These are phyloP conservation scores for Drosophila fulvimacula DNA, from an alignment of 2,888 invertebrate species.

Conservation along the genomic window DNA sequence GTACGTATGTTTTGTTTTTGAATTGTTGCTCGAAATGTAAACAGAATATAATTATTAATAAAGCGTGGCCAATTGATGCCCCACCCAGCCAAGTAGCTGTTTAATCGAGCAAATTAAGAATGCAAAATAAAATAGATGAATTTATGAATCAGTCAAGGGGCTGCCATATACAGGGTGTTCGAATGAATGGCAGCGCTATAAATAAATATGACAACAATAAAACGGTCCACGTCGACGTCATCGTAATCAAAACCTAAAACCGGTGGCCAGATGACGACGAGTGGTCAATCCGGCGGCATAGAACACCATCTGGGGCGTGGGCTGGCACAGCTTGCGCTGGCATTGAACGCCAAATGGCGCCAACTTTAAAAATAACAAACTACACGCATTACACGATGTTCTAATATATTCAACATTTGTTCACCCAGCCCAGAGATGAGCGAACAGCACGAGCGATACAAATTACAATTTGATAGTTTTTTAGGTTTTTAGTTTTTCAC, in stretches of 20 bases:
- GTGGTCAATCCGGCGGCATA: slow-evolving; percentile 42
- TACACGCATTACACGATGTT: slow-evolving; percentile 31
- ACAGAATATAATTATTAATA: slow-evolving; percentile 40
- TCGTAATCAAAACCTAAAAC: slow-evolving; percentile 46
- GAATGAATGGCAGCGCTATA: slow-evolving; percentile 50
- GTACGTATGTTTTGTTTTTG: not conserved
- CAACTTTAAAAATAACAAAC: slow-evolving; percentile 53
- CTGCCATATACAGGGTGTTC: slow-evolving; percentile 17
- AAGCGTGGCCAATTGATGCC: slow-evolving; percentile 31
- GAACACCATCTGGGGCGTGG: slow-evolving; percentile 48
- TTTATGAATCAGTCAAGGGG: slow-evolving; percentile 41
- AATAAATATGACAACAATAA: slow-evolving; percentile 69
- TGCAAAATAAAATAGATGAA: slow-evolving; percentile 38
- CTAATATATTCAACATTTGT: slow-evolving; percentile 14
- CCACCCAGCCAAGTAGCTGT: slow-evolving; percentile 17
- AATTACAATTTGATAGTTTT: slow-evolving; percentile 56
- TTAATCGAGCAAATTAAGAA: slow-evolving; percentile 46
- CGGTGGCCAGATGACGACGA: slow-evolving; percentile 58
- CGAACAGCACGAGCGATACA: slow-evolving; percentile 12
- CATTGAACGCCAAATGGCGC: slow-evolving; percentile 61
- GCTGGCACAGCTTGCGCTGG: slow-evolving; percentile 25
- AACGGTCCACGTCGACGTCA: slow-evolving; percentile 38
- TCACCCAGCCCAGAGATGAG: not conserved
- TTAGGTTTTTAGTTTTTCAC: not conserved
- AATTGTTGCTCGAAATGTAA: slow-evolving; percentile 35